Percentiles rank a stretch among this genome's conserved stretches.
Evolutionary conservation across 2,888 invertebrate genomes (phyloP).

Genomic region (Trilocha varians): DNA sequence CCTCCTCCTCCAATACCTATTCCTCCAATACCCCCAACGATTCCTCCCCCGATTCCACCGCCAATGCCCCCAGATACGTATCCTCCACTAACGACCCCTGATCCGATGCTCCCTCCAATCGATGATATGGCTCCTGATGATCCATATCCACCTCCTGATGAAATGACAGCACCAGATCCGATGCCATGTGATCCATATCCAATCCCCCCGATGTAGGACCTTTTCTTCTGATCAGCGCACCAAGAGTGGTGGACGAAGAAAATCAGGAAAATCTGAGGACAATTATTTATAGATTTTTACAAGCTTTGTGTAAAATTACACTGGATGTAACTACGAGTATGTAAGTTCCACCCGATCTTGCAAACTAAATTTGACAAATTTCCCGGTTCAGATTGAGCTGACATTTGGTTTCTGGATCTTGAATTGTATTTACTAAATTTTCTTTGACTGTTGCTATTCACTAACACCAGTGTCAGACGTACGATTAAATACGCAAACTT

Average conservation of each 20-base stretch:
- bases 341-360: too few species aligned
- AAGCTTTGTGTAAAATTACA: slow-evolving; percentile 9
- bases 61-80: background rate
- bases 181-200: background rate
- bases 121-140: background rate
- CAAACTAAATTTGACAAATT: too few species aligned
- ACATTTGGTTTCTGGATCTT: too few species aligned
- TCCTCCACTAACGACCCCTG: background rate
- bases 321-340: background rate
- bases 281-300: too few species aligned
- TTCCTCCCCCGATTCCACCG: background rate
- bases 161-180: background rate
- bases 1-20: background rate
- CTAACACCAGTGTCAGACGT: too few species aligned
- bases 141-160: background rate
- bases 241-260: slow-evolving; percentile 18
- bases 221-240: slow-evolving; percentile 24
- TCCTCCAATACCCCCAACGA: background rate
- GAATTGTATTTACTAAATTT: too few species aligned
- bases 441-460: too few species aligned
- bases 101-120: slow-evolving; percentile 5
- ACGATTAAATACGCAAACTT: too few species aligned
- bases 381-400: too few species aligned
- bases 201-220: background rate
- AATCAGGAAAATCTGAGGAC: slow-evolving; percentile 33